Evolutionary conservation across 2,888 invertebrate species (phyloP).

Genomic region (Harpagoxenus sublaevis): DNA sequence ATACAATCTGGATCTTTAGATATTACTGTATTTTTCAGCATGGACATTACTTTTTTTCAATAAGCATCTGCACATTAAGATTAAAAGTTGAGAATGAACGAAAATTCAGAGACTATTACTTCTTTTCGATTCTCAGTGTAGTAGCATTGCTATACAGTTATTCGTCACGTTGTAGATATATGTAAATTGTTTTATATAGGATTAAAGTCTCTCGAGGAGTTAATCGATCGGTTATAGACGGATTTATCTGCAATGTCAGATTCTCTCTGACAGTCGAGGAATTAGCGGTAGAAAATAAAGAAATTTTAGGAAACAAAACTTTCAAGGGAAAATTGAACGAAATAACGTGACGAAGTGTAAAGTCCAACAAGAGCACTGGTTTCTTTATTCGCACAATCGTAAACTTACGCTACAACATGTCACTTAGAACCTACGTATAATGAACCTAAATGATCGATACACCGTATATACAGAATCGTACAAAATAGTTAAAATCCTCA

Average conservation of each 20-base stretch:
- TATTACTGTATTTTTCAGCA: too few species aligned
- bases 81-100: too few species aligned
- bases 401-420: constrained; percentile 65
- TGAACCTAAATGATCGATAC: constrained; percentile 66
- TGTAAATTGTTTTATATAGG: background rate
- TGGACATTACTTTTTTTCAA: too few species aligned
- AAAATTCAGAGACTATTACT: too few species aligned
- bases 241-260: background rate
- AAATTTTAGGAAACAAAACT: background rate
- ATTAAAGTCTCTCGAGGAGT: background rate
- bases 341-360: constrained; percentile 21
- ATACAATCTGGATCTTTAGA: too few species aligned
- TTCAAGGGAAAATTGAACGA: background rate
- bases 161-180: background rate
- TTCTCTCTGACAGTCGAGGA: background rate
- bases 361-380: constrained; percentile 73
- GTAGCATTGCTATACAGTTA: background rate
- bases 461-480: constrained; percentile 76
- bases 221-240: background rate
- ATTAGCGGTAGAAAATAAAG: background rate
- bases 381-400: constrained; percentile 73
- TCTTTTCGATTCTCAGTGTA: background rate
- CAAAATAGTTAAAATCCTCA: constrained; percentile 57
- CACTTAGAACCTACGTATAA: constrained; percentile 60
- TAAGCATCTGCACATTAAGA: too few species aligned